A percentile compares a stretch with the other conserved stretches of the same genome.
Evolutionary conservation across 2,888 invertebrate species (phyloP).

Genomic region (Acanthoscelides obtectus): DNA sequence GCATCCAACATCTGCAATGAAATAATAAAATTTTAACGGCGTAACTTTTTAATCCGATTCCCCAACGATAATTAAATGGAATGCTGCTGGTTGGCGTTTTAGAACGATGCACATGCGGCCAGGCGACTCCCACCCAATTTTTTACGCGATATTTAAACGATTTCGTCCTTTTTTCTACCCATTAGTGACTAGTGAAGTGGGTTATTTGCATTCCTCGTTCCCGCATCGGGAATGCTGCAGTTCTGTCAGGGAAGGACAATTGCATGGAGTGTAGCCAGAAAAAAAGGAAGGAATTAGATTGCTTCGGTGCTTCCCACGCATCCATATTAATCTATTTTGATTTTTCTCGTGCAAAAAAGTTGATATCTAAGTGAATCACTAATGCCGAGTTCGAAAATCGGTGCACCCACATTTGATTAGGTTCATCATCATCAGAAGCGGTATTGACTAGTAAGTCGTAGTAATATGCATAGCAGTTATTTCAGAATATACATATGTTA

Average conservation of each 20-base stretch:
- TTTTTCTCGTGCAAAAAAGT: too few relatives aligned
- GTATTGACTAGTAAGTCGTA: too few relatives aligned
- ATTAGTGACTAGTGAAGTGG: background rate
- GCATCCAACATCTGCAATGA: background rate
- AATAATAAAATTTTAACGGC: background rate
- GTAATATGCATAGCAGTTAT: too few relatives aligned
- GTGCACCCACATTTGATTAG: too few relatives aligned
- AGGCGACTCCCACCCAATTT: background rate
- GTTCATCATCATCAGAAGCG: too few relatives aligned
- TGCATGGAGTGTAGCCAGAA: background rate
- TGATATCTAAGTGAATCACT: too few relatives aligned
- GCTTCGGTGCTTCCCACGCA: too few relatives aligned
- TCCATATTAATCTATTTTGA: too few relatives aligned
- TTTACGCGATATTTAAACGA: background rate
- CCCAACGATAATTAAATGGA: background rate
- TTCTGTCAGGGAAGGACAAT: background rate
- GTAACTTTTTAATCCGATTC: background rate
- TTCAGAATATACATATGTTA: too few relatives aligned
- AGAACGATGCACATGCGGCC: too few relatives aligned
- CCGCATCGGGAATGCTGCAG: background rate
- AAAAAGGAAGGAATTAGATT: too few relatives aligned
- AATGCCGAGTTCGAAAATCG: too few relatives aligned
- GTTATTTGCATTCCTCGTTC: background rate
- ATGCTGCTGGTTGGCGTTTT: background rate
- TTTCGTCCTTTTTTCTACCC: background rate